Base-by-base conservation (phyloP, 2,888 invertebrate genomes). In the Acleris emargana region DNA sequence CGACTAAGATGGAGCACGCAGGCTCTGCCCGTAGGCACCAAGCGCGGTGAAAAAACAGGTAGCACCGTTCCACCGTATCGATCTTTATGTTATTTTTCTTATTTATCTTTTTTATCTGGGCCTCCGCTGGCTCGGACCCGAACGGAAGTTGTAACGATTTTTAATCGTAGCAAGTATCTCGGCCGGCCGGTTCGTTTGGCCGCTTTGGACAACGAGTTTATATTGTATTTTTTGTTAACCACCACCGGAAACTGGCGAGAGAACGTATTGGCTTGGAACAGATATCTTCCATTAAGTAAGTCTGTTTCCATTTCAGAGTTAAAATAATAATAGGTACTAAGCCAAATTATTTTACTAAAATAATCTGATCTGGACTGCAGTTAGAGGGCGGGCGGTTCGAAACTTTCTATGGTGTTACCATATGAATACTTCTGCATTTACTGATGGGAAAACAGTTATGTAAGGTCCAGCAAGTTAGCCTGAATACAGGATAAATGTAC, bases 101-200 rank as follows among this genome's bases (percentile, higher is more conserved):
- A 87, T 89, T 89, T 89, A 86, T 88, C 85, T 89, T 91, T 88
- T 91, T 89, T 90, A 89, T 91, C 87, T 87, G 84, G 81, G 82
- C 77, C 87, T 84, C 72, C 82, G 85, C 85, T 83, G 86, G 76
- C 87, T 86, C 83, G 79, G 83, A 81, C 80, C 80, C 86, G 84
- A 91, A 89, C 92, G 91, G 92, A 92, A 91, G 92, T 91, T 91
- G 91, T 89, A 89, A 90, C 90, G 88, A 91, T 90, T 91, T 91
- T 92, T 91, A 91, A 91, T 91, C 91, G 89, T 83, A 82, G 81
- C 88, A 85, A 88, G 88, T 89, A 91, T 91, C 89, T 89, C 80
- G 82, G 80, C 80, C 79, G 86, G 84, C 82, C 84, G 80, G 87
- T 87, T 82, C 81, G 81, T 81, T 81, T 76, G 78, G 81, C 78